Conservation (phyloP, 2,888 invertebrate species). For the Tridacna gigas region DNA sequence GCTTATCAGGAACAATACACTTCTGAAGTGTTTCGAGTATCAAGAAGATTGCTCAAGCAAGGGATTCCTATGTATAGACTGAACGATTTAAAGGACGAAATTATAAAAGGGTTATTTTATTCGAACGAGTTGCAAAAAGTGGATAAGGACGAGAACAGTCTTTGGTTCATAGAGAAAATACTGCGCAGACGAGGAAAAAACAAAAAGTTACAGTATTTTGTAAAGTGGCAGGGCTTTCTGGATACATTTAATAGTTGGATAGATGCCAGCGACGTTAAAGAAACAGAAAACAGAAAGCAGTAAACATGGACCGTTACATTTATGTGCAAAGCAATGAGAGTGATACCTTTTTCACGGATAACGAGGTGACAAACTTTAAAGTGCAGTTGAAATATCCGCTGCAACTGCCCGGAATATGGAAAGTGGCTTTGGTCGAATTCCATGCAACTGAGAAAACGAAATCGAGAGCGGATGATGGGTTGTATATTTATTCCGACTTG, state of each 20-base stretch:
- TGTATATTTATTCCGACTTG: constrained; percentile 23
- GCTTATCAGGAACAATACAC: constrained; percentile 49
- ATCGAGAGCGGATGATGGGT: neutral
- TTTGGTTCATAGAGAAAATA: constrained; percentile 48
- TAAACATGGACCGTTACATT: constrained; percentile 38
- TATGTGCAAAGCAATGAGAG: constrained; percentile 31
- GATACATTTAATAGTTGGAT: constrained; percentile 55
- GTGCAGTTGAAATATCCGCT: constrained; percentile 25
- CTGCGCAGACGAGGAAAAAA: constrained; percentile 42
- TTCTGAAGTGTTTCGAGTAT: constrained; percentile 46
- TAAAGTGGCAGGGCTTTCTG: constrained; percentile 53
- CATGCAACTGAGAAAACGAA: constrained; percentile 8
- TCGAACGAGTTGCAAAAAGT: constrained; percentile 46
- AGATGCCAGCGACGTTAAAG: constrained; percentile 50
- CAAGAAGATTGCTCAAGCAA: constrained; percentile 28
- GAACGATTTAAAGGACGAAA: constrained; percentile 39
- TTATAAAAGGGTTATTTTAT: constrained; percentile 44
- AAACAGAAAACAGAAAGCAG: constrained; percentile 1
- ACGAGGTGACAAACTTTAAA: constrained; percentile 19
- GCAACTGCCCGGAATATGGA: constrained; percentile 28
- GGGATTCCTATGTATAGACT: constrained; percentile 42
- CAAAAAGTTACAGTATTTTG: constrained; percentile 42
- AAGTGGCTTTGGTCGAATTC: constrained; percentile 28
- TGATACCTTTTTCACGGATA: constrained; percentile 15
- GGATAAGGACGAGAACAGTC: constrained; percentile 50